Percentiles rank a stretch among this genome's conserved stretches.
Evolutionary conservation across 2,888 invertebrate species (phyloP).

Genomic region (Adelphocoris suturalis): DNA sequence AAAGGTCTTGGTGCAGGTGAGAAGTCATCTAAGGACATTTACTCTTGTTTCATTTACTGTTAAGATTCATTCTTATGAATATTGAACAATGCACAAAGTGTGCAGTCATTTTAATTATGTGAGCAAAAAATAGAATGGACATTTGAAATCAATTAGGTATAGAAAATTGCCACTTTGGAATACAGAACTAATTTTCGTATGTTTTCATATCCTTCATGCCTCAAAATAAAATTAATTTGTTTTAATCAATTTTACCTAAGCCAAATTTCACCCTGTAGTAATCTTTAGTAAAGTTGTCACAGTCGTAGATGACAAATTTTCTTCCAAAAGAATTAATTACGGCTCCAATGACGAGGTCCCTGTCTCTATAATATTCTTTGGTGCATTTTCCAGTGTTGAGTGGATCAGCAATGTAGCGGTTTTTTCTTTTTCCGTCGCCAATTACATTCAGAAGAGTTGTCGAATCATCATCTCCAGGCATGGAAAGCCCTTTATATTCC

Average conservation of each 20-base stretch:
- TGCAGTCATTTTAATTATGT: too few relatives aligned
- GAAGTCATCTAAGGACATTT: conserved; percentile 81
- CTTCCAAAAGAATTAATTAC: conserved; percentile 90
- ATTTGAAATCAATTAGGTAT: too few relatives aligned
- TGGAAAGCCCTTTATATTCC: conserved; percentile 77
- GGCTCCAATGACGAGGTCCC: conserved; percentile 90
- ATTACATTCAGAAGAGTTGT: conserved; percentile 84
- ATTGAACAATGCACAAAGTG: too few relatives aligned
- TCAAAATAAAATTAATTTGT: too few relatives aligned
- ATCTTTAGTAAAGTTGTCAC: conserved; percentile 91
- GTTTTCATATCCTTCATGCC: too few relatives aligned
- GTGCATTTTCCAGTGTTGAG: conserved; percentile 79
- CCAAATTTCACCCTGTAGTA: conserved; percentile 88
- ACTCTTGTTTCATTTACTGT: too few relatives aligned
- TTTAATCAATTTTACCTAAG: conserved; percentile 79
- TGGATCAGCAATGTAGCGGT: conserved; percentile 82
- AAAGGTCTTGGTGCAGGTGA: conserved; percentile 81
- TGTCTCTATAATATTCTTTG: conserved; percentile 80
- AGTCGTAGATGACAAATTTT: conserved; percentile 88
- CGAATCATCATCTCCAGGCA: conserved; percentile 80
- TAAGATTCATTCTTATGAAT: too few relatives aligned
- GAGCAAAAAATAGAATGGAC: too few relatives aligned
- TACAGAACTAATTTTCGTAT: too few relatives aligned
- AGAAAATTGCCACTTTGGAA: too few relatives aligned
- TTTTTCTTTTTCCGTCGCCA: conserved; percentile 80